Conservation (phyloP, 2,113 vertebrate species). For the Hucho hucho region DNA sequence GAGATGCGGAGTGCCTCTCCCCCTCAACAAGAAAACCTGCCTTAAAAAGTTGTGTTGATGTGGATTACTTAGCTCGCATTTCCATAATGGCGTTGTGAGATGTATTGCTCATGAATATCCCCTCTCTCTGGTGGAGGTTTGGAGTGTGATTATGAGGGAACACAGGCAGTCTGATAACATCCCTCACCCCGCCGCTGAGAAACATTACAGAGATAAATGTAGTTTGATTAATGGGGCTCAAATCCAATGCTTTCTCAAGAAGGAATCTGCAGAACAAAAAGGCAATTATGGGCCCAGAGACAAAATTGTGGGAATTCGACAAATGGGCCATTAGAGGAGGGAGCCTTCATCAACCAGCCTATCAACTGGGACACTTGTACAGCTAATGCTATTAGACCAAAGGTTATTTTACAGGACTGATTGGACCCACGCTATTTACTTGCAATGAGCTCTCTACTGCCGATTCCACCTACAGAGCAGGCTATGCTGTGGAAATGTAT, state of each 20-base stretch:
- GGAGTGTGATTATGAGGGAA: slow-evolving; percentile 16
- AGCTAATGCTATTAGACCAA: not conserved
- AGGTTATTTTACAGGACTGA: not conserved
- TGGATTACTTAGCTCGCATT: slow-evolving; percentile 20
- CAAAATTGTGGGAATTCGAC: not conserved
- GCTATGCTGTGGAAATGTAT: not conserved
- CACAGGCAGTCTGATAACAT: not conserved
- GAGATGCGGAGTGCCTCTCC: not conserved
- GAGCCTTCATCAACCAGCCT: not conserved
- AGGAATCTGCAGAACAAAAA: slow-evolving; percentile 31
- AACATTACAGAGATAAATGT: slow-evolving; percentile 22
- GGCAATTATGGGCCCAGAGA: not conserved
- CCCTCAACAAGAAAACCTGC: not conserved
- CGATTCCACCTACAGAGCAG: not conserved
- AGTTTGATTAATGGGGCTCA: slow-evolving; percentile 26
- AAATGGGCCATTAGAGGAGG: not conserved
- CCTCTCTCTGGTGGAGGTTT: slow-evolving; percentile 6
- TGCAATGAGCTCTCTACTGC: not conserved
- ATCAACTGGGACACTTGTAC: not conserved
- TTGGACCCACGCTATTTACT: not conserved
- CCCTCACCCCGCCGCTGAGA: not conserved
- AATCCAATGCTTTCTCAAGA: slow-evolving; percentile 7
- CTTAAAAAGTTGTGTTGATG: not conserved
- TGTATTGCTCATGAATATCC: slow-evolving; percentile 15
- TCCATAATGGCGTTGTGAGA: slow-evolving; percentile 10